Conservation (phyloP, 2,113 vertebrate species). For the Gadus macrocephalus region DNA sequence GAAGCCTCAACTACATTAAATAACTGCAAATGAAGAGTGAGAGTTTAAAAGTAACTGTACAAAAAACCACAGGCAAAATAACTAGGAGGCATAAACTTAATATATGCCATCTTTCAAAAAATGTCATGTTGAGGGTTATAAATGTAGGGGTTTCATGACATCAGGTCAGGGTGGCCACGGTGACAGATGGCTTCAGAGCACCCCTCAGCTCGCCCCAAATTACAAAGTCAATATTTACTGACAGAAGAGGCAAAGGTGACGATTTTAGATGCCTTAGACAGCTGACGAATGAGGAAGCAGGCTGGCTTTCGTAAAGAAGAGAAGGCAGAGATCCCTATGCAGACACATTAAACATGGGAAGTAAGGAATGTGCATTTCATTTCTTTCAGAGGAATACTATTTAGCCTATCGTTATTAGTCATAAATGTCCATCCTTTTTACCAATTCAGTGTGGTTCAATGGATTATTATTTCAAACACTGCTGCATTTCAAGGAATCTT, state of each 20-base stretch:
- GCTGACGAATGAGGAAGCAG: background rate
- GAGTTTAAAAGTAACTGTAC: too few species aligned
- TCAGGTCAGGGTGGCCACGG: slow-evolving; percentile 12
- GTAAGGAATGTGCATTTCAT: too few species aligned
- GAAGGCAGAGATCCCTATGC: too few species aligned
- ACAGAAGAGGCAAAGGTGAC: background rate
- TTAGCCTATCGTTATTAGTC: background rate
- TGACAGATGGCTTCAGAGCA: slow-evolving; percentile 15
- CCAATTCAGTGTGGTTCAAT: background rate
- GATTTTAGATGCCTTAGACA: background rate
- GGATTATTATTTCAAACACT: slow-evolving; percentile 1
- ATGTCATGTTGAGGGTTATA: slow-evolving; percentile 6
- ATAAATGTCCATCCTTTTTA: background rate
- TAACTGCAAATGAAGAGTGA: too few species aligned
- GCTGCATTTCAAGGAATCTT: slow-evolving; percentile 6
- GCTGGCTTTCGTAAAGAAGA: too few species aligned
- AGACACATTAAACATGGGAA: too few species aligned
- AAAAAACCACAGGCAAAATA: too few species aligned
- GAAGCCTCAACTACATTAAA: too few species aligned
- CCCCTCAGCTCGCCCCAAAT: background rate
- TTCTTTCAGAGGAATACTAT: too few species aligned
- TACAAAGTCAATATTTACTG: slow-evolving; percentile 11
- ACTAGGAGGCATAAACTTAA: too few species aligned
- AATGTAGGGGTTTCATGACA: background rate
- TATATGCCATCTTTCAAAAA: background rate